Base-by-base conservation (phyloP, 92 coral and sea anemone genomes). In the Anthopleura xanthogrammica region DNA sequence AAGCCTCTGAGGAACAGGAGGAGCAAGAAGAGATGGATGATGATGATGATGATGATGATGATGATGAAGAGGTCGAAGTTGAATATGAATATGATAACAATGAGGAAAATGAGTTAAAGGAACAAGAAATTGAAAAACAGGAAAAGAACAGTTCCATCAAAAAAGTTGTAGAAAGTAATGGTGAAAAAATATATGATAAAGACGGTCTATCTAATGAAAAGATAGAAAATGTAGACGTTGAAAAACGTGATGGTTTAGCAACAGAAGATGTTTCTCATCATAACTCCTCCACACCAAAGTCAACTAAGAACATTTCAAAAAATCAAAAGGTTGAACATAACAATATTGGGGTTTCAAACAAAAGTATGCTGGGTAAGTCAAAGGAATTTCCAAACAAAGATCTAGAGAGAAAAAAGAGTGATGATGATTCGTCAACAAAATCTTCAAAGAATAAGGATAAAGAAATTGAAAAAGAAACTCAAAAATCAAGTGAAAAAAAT, bases 301-400 rank as follows among this genome's bases (percentile, higher is more conserved):
- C 36, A 19, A 22, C 36, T 0, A 60, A 80, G 56, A 16, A 60
- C 60, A 23, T 11, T 12, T 78, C 82, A 78, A 36, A 78, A 22
- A 78, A 66, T 16, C 56, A 10, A 9, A 17, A 41, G 11, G n/a
- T 16, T 16, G 40, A 79, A 20, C 22, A 39, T 5, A 29, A 68
- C 12, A 36, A 68, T 36, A 14, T 2, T 56, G 75, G 52, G 4
- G 41, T 5, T 46, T 55, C 8, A 11, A 85, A 6, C 56, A 77
- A 78, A 85, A 85, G 54, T 23, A 52, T 42, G 20, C 60, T 78
- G 68, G 78, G 79, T 83, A 70, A 54, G 70, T 24, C 40, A 29
- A 50, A 78, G 43, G 64, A 57, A 66, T 11, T 22, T 23, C 36
- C 7, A 23, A 68, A 23, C 16, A 68, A 68, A 68, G 42, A 29